Evolutionary conservation across 2,888 invertebrate genomes (phyloP), one percentile per base, ranked within the genome.

Genomic region (Leptopilina syphax): DNA sequence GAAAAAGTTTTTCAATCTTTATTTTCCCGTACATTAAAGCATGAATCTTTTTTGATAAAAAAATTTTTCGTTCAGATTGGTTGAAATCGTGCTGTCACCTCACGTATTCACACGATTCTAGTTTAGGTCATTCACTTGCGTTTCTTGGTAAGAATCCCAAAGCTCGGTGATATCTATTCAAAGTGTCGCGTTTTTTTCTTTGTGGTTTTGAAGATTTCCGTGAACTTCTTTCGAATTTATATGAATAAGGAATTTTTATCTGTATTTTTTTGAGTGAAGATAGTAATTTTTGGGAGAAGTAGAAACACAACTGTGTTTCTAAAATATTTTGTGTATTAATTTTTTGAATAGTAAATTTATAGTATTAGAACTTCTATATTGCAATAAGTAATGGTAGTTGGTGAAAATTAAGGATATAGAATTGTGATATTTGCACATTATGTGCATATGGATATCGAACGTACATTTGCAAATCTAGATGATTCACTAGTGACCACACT

Each of bases 401-500:
- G 24, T 18, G 63, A 63, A 63, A 24, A 63, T 63, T 63, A 18
- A 63, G 24, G 34, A 41, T 70, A 57, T 54, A 44, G 4, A 50
- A 24, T 50, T 63, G 60, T 24, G 8, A 63, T 7, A 63, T 24
- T 63, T 63, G 60, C 60, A 60, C 60, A 60, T 60, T n/a, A 60
- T 13, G 60, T 60, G 60, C 24, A 27, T 50, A 24, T 44, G 47
- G 9, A 47, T 68, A 68, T 10, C 24, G 63, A 24, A 13, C 13
- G 34, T 57, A 54, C 27, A 54, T 54, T 27, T 13, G 13, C 77
- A 81, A 47, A 76, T 80, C 81, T 83, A 86, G 86, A 87, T 88
- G 87, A 89, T 88, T 89, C 88, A 87, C 84, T 84, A 80, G 84
- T 83, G 84, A 83, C 83, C 85, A 83, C 85, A 83, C 85, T 84